Percentiles rank a stretch among this genome's conserved stretches.
phyloP scores from a whole-genome alignment of 2,797 vertebrate genomes.

The Hydrolagus colliei region DNA sequence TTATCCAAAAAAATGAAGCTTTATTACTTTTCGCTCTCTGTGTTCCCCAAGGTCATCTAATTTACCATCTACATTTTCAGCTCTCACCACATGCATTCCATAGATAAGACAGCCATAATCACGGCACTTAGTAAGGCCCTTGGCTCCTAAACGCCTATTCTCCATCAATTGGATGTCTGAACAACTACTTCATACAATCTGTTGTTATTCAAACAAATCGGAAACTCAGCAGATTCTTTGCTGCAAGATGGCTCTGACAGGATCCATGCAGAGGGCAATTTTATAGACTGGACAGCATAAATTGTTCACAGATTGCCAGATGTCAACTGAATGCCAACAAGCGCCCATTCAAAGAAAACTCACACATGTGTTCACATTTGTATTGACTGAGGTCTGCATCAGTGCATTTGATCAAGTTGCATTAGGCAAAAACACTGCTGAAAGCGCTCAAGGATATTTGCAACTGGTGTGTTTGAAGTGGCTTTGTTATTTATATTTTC shows the following conservation, averaged over 20 bases:
- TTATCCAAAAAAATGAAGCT: not conserved
- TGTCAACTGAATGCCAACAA: not conserved
- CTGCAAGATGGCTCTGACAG: not conserved
- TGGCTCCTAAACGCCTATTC: not conserved
- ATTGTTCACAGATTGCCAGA: not conserved
- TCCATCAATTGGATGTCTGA: not conserved
- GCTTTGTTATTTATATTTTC: not conserved
- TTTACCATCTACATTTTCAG: not conserved
- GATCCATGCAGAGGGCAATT: not conserved
- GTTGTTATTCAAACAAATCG: not conserved
- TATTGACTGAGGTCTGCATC: no score
- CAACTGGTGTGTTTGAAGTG: no score
- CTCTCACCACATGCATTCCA: not conserved
- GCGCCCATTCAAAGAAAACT: not conserved
- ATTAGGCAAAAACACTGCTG: no score
- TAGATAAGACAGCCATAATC: not conserved
- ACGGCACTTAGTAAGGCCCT: not conserved
- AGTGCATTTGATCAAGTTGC: no score
- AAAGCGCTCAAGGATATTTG: no score
- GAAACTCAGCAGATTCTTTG: not conserved
- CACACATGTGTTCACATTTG: no score
- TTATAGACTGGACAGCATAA: not conserved
- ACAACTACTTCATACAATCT: not conserved
- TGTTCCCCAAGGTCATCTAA: not conserved
- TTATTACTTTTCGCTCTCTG: not conserved